Evolutionary conservation across 2,888 invertebrate genomes (phyloP).

Genomic region (Clitarchus hookeri): DNA sequence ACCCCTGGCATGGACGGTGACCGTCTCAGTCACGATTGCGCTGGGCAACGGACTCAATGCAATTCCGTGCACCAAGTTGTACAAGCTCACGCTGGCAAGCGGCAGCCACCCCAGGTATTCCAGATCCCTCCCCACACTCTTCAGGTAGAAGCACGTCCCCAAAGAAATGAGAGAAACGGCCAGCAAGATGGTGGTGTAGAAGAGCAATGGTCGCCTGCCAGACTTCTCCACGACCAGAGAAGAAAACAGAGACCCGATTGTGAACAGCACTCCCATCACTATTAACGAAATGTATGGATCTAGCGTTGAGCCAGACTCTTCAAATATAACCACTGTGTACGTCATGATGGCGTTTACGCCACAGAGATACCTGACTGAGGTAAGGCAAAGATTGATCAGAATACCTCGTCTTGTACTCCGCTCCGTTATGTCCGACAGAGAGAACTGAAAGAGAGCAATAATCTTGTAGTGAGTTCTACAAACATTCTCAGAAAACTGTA

Average conservation of each 20-base stretch:
- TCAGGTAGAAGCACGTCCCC: not conserved
- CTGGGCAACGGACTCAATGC: not conserved
- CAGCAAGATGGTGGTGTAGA: no score
- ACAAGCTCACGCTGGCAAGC: not conserved
- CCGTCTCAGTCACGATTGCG: not conserved
- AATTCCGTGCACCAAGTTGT: not conserved
- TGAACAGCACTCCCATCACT: no score
- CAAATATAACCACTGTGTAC: slow-evolving; percentile 50
- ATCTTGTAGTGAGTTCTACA: no score
- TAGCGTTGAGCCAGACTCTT: slow-evolving; percentile 45
- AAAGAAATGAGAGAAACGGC: not conserved
- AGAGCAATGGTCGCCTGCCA: no score
- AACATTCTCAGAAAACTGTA: no score
- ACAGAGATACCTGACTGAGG: slow-evolving; percentile 55
- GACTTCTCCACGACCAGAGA: no score
- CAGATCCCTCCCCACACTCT: not conserved
- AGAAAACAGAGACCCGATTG: no score
- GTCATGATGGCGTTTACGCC: slow-evolving; percentile 56
- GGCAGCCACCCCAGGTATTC: not conserved
- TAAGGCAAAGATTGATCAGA: slow-evolving; percentile 52
- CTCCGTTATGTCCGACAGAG: slow-evolving; percentile 45
- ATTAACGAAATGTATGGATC: no score
- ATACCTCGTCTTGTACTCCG: slow-evolving; percentile 52
- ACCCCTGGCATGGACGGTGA: not conserved
- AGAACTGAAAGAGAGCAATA: slow-evolving; percentile 49